Evolutionary conservation across 2,888 invertebrate species (phyloP), one percentile per base, ranked within the genome.

Genomic region (Drosophila lacicola): DNA sequence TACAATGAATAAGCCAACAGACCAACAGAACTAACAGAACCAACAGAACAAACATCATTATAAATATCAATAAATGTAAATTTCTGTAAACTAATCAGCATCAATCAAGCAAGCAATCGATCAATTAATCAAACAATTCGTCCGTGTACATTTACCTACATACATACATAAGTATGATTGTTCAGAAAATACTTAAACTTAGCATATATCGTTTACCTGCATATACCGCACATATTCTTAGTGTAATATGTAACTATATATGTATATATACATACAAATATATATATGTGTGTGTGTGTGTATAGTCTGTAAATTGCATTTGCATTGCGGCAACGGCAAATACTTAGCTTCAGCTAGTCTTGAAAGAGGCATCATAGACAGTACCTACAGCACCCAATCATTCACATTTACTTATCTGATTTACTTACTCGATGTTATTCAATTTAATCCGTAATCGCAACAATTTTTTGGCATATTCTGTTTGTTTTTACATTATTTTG

Each of bases 301-400:
- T 78, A 71, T 74, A 71, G 65, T 60, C 50, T 68, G 68, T 68
- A 60, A 58, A 70, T 61, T 54, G 65, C 61, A 69, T 53, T 37
- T 42, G 47, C 44, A 54, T 25, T 41, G 49, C 54, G 37, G 56
- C 50, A 46, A 42, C n/a, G 21, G 51, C 60, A 57, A 60, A 36
- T 29, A 61, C 19, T 50, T 46, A 55, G 51, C 66, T 61, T 65
- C 50, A 60, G 57, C 54, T 55, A n/a, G 25, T 41, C 25, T 54
- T 46, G 29, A 56, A 67, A 60, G 53, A 66, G 58, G 56, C 55
- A 73, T 62, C 34, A 50, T 47, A 29, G 39, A 55, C 65, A 41
- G 17, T 36, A 54, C 42, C 57, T 49, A 45, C 61, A 66, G 57
- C 78, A 77, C 62, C 37, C 55, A 64, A 29, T 66, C 77, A 74